Evolutionary conservation across 2,113 vertebrate species (phyloP).

Genomic region (Xerus inauris): DNA sequence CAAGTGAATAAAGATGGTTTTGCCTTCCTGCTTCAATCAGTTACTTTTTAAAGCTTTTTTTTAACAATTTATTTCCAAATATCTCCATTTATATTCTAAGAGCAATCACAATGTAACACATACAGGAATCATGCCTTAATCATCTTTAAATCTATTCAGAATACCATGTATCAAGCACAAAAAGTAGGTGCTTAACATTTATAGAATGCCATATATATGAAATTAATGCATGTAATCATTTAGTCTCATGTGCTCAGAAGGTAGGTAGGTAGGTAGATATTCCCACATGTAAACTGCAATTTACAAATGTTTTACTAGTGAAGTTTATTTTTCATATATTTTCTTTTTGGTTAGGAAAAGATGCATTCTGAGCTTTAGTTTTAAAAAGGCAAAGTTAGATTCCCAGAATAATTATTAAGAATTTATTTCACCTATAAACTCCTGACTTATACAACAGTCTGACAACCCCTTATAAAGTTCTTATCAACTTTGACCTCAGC

Average conservation of each 20-base stretch:
- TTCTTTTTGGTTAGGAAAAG: background rate
- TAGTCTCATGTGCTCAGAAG: background rate
- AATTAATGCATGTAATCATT: background rate
- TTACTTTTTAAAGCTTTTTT: background rate
- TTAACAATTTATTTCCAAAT: slow-evolving; percentile 1
- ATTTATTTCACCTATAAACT: background rate
- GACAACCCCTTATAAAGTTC: background rate
- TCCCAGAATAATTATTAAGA: background rate
- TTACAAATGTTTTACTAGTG: background rate
- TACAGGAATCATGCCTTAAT: background rate
- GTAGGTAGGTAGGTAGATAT: background rate
- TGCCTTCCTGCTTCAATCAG: background rate
- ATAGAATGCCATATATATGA: background rate
- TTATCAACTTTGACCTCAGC: background rate
- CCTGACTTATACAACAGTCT: background rate
- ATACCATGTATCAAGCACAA: background rate
- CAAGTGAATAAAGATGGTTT: background rate
- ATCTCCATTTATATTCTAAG: background rate
- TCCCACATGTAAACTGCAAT: background rate
- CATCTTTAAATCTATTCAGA: background rate
- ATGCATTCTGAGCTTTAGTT: background rate
- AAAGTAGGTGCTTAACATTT: background rate
- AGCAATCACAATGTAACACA: background rate
- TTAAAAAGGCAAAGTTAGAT: background rate
- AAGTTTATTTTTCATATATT: slow-evolving; percentile 26